A percentile compares a stretch with the other conserved stretches of the same genome.
Conservation (phyloP, 2,113 vertebrate genomes). For the Phodopus roborovskii region DNA sequence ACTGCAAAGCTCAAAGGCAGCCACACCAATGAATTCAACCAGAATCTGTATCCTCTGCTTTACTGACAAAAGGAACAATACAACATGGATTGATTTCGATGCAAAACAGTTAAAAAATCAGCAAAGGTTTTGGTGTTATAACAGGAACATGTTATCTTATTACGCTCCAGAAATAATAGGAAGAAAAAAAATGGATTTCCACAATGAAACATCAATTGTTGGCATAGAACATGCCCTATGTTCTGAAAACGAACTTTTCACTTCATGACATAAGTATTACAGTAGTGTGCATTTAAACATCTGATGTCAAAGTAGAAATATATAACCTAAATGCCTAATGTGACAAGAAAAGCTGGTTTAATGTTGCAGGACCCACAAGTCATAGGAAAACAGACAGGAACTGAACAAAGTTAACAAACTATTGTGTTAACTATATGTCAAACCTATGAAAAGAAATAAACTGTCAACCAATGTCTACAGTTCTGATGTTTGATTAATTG, state of each 20-base stretch:
- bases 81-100: not conserved
- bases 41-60: not conserved
- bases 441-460: not conserved
- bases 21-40: not conserved
- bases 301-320: not conserved
- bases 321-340: not conserved
- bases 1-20: not conserved
- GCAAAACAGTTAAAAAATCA: slow-evolving; percentile 28
- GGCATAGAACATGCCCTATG: not conserved
- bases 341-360: not conserved
- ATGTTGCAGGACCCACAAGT: not conserved
- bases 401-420: not conserved
- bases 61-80: not conserved
- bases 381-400: not conserved
- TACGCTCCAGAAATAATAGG: not conserved
- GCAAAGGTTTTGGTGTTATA: not conserved
- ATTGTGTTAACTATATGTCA: not conserved
- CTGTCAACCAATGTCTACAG: not conserved
- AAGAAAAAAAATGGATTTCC: not conserved
- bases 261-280: not conserved
- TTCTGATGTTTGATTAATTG: not conserved
- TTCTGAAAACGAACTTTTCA: not conserved
- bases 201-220: slow-evolving; percentile 38
- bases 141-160: not conserved
- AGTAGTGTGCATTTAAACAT: not conserved